phyloP scores from a whole-genome alignment of 2,113 vertebrate genomes.

The Pelvicachromis taeniatus region DNA sequence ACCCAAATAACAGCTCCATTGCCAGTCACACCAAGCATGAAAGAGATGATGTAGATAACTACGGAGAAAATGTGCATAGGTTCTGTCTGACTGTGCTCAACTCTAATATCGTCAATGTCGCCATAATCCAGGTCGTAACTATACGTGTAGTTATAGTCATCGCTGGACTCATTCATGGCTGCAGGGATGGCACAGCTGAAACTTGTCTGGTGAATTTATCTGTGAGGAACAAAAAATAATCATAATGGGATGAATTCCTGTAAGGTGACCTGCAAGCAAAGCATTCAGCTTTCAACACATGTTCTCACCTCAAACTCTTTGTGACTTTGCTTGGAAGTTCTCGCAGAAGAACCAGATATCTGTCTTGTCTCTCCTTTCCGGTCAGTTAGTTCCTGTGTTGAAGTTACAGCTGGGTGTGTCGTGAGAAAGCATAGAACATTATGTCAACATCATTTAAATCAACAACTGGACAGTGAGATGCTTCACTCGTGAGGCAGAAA shows the following conservation, averaged over 20 bases:
- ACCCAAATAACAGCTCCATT: constrained; percentile 93
- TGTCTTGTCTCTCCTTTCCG: neutral
- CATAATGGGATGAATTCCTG: neutral
- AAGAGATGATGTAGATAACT: constrained; percentile 80
- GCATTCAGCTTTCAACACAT: neutral
- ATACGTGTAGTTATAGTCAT: constrained; percentile 69
- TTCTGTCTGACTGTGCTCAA: constrained; percentile 58
- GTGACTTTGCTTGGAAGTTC: neutral
- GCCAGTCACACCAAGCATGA: constrained; percentile 86
- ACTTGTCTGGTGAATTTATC: neutral
- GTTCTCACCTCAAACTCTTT: neutral
- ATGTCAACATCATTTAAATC: constrained; percentile 26
- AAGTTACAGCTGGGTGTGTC: constrained; percentile 42
- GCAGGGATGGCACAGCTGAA: neutral
- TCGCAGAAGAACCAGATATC: neutral
- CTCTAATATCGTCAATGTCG: constrained; percentile 51
- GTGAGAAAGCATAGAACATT: constrained; percentile 37
- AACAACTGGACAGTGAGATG: constrained; percentile 3
- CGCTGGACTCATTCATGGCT: constrained; percentile 18
- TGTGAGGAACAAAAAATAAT: neutral
- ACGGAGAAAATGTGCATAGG: constrained; percentile 83
- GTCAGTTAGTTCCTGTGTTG: constrained; percentile 23
- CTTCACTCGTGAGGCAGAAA: neutral
- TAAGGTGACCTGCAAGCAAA: neutral
- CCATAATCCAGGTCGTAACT: constrained; percentile 61